A percentile compares a stretch with the other conserved stretches of the same genome.
These are phyloP conservation scores for Melieria omissa DNA, from an alignment of 2,888 invertebrate genomes.

Conservation along the genomic window DNA sequence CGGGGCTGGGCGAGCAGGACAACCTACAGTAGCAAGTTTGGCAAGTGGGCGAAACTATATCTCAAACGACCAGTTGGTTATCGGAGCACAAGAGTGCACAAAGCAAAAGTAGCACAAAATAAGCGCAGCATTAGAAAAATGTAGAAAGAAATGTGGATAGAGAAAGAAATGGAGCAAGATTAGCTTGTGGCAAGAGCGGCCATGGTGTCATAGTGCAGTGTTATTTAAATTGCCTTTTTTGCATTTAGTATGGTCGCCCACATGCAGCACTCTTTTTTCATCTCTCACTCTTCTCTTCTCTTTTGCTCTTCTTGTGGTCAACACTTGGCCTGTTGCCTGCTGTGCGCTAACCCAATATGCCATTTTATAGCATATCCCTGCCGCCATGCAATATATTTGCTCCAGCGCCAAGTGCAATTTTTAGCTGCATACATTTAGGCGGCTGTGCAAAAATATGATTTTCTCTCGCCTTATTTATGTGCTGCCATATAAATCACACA, in stretches of 20 bases:
- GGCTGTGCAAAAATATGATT: constrained; percentile 27
- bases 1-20: no score
- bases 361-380: neutral
- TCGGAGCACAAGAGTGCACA: no score
- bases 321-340: neutral
- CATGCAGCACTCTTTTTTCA: neutral
- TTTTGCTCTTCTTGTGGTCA: no score
- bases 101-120: no score
- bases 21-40: no score
- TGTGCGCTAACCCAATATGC: constrained; percentile 1
- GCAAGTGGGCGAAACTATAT: no score
- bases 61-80: no score
- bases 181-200: no score
- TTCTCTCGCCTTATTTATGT: constrained; percentile 33
- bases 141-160: no score
- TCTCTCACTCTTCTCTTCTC: neutral
- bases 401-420: neutral
- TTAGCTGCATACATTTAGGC: neutral
- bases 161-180: no score
- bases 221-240: constrained; percentile 40
- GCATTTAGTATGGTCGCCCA: constrained; percentile 1
- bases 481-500: constrained; percentile 31
- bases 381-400: neutral
- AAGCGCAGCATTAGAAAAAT: no score
- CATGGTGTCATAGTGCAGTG: constrained; percentile 21